Conservation (phyloP, 2,888 invertebrate genomes). For the Stenurella melanura region DNA sequence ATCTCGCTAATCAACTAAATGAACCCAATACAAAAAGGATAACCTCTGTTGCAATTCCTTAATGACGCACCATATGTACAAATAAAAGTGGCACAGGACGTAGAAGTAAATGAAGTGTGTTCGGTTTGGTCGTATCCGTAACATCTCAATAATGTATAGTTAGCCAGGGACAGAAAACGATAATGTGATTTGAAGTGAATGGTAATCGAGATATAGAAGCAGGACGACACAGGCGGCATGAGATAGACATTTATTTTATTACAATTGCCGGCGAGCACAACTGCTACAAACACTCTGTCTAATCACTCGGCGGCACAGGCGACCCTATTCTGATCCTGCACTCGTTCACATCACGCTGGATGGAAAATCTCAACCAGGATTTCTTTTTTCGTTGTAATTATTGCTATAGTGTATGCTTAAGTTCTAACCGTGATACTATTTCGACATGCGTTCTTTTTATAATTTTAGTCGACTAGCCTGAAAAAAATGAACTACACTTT, state of each 20-base stretch:
- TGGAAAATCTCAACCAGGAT: neutral
- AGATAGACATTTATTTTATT: slow-evolving; percentile 70
- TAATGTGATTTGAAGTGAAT: slow-evolving; percentile 67
- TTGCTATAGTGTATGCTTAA: neutral
- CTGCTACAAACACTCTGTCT: slow-evolving; percentile 68
- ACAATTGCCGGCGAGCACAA: slow-evolving; percentile 67
- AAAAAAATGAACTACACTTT: no score
- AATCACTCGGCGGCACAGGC: slow-evolving; percentile 61
- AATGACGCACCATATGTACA: slow-evolving; percentile 45
- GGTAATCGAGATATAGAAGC: slow-evolving; percentile 62
- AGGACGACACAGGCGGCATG: slow-evolving; percentile 67
- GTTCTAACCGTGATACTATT: neutral
- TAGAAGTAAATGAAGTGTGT: slow-evolving; percentile 50
- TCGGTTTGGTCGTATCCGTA: slow-evolving; percentile 50
- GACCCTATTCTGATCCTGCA: slow-evolving; percentile 42
- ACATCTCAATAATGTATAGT: slow-evolving; percentile 59
- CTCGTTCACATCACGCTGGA: neutral
- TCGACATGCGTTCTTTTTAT: no score
- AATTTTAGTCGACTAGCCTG: no score
- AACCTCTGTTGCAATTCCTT: slow-evolving; percentile 40
- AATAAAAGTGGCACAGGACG: slow-evolving; percentile 8
- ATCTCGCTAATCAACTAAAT: slow-evolving; percentile 16
- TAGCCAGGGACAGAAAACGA: slow-evolving; percentile 55
- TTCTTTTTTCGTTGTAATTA: neutral
- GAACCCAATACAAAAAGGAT: slow-evolving; percentile 15